phyloP scores from a whole-genome alignment of 2,113 vertebrate genomes.

The Melanerpes formicivorus region DNA sequence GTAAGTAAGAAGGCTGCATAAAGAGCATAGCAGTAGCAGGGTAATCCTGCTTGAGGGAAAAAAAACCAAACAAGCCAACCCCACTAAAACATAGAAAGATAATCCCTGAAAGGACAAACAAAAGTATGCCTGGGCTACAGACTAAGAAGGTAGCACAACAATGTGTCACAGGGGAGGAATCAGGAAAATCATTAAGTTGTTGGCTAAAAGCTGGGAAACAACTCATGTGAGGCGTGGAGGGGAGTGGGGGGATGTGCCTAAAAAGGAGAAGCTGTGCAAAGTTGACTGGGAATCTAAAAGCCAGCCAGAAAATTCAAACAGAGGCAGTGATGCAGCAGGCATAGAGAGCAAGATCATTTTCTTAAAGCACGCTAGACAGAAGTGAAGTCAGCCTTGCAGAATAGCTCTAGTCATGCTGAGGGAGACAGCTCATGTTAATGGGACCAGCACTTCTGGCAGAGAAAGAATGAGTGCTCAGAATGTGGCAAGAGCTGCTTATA shows the following conservation, averaged over 20 bases:
- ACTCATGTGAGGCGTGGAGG: accelerated
- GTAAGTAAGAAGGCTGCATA: not conserved
- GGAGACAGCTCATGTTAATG: not conserved
- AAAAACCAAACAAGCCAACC: not conserved
- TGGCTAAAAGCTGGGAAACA: not conserved
- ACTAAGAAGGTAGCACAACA: not conserved
- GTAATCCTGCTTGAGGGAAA: not conserved
- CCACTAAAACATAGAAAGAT: not conserved
- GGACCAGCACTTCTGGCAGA: not conserved
- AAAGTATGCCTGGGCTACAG: not conserved
- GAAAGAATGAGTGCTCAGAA: not conserved
- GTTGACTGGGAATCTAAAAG: not conserved
- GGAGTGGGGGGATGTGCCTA: too few species aligned
- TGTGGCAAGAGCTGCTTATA: not conserved
- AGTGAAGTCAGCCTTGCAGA: not conserved
- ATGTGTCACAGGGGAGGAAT: too few species aligned
- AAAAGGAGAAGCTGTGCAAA: not conserved
- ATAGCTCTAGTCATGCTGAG: not conserved
- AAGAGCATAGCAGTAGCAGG: not conserved
- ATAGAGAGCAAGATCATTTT: not conserved
- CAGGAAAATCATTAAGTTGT: too few species aligned
- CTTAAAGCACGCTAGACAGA: not conserved
- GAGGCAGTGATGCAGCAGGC: not conserved
- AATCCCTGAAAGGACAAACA: not conserved
- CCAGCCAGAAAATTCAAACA: not conserved